Percentiles rank a stretch among this genome's conserved stretches.
Conservation (phyloP, 2,797 vertebrate genomes). For the Pterois miles region DNA sequence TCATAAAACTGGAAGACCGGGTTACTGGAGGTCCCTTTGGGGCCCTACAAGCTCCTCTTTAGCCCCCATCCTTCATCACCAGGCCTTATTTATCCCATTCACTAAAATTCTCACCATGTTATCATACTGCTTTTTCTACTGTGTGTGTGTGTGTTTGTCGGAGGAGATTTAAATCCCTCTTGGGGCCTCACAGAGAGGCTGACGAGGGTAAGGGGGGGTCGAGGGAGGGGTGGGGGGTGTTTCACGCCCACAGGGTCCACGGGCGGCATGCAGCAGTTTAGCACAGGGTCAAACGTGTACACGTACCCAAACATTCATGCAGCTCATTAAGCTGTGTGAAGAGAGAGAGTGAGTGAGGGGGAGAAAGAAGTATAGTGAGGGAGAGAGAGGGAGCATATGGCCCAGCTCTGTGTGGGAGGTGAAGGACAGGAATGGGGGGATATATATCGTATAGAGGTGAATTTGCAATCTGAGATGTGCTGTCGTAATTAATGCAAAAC, state of each 20-base stretch:
- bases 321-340: slow-evolving; percentile 67
- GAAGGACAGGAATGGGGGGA: slow-evolving; percentile 54
- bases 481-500: slow-evolving; percentile 65
- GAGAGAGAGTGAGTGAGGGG: slow-evolving; percentile 15
- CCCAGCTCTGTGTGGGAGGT: slow-evolving; percentile 77
- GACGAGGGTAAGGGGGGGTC: slow-evolving; percentile 16
- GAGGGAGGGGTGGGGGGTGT: not conserved
- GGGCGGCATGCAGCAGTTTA: slow-evolving; percentile 70
- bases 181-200: slow-evolving; percentile 22
- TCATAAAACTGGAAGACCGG: slow-evolving; percentile 18
- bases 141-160: slow-evolving; percentile 1
- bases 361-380: slow-evolving; percentile 14
- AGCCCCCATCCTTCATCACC: slow-evolving; percentile 20
- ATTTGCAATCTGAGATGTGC: slow-evolving; percentile 35
- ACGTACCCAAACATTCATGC: slow-evolving; percentile 60
- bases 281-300: slow-evolving; percentile 72
- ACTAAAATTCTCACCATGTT: slow-evolving; percentile 52
- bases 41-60: slow-evolving; percentile 48
- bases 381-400: slow-evolving; percentile 79
- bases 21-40: slow-evolving; percentile 34
- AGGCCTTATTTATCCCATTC: slow-evolving; percentile 36
- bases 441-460: slow-evolving; percentile 45
- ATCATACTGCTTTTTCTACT: slow-evolving; percentile 11
- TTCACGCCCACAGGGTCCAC: slow-evolving; percentile 62
- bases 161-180: slow-evolving; percentile 38